Conservation (phyloP, 2,888 invertebrate species). For the Atethmia centrago region DNA sequence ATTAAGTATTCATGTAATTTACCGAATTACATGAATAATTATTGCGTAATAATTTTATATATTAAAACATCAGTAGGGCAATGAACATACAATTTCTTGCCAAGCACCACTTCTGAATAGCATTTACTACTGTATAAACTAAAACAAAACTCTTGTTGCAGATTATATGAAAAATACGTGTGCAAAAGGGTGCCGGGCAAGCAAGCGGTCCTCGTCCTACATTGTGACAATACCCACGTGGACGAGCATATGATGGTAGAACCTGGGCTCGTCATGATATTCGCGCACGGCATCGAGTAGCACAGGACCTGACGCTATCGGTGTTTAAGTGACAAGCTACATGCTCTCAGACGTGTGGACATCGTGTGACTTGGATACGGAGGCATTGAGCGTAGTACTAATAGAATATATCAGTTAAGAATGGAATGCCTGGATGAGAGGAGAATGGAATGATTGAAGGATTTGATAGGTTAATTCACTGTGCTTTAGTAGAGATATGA, state of each 20-base stretch:
- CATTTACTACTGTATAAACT: too few species aligned
- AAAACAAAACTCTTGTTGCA: slow-evolving; percentile 57
- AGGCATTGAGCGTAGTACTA: slow-evolving; percentile 44
- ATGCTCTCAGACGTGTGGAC: slow-evolving; percentile 53
- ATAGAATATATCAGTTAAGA: slow-evolving; percentile 18
- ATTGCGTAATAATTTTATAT: too few species aligned
- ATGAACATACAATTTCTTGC: too few species aligned
- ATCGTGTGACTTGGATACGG: slow-evolving; percentile 56
- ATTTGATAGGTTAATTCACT: slow-evolving; percentile 27
- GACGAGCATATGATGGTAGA: slow-evolving; percentile 98
- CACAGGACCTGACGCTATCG: slow-evolving; percentile 26
- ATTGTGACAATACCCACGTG: slow-evolving; percentile 98
- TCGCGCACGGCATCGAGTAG: slow-evolving; percentile 98
- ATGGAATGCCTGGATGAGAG: not conserved
- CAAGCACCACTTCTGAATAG: too few species aligned
- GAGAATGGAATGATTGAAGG: too few species aligned
- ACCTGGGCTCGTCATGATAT: slow-evolving; percentile 99
- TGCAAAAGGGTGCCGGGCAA: slow-evolving; percentile 98
- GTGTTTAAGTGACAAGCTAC: slow-evolving; percentile 55
- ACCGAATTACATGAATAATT: too few species aligned
- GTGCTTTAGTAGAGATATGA: slow-evolving; percentile 26
- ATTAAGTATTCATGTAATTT: too few species aligned
- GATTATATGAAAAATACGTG: slow-evolving; percentile 97
- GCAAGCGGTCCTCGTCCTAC: slow-evolving; percentile 98
- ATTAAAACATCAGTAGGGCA: too few species aligned